Base-by-base conservation (phyloP, 2,888 invertebrate species). In the Andrena minutula region DNA sequence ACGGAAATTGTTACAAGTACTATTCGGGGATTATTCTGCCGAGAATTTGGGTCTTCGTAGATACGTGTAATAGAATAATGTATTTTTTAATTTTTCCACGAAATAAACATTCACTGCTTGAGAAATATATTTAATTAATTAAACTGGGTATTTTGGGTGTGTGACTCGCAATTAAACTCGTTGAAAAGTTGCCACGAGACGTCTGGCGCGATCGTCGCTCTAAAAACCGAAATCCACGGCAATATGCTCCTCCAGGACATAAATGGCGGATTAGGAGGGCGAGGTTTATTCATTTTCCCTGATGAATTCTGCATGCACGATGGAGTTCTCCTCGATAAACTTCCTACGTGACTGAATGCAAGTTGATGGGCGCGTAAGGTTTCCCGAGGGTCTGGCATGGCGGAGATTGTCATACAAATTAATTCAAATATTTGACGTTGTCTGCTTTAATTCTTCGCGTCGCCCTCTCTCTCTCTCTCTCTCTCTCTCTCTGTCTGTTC, bases 341-440 rank as follows among this genome's bases (percentile, higher is more conserved):
- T 86, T 86, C 63, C 84, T 84, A 89, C 89, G 89, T 89, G 88
- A 88, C 88, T 88, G 88, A 89, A 86, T 87, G 86, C 81, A 79
- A 70, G 75, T 64, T 84, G 84, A 86, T 86, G 82, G 83, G 78
- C 56, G 70, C 74, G 87, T 81, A 86, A 85, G 83, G 83, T 84
- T 84, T 78, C 79, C 76, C 76, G 74, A 58, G 86, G 82, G 84
- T 82, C 71, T 69, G 60, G 53, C 53, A 64, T 65, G 79, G 64
- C 84, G 78, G 86, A 79, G 85, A 90, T 88, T 89, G 87, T 86
- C 88, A 85, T 86, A 90, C 89, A 87, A 87, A 89, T 90, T 90
- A 90, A 89, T 89, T 89, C 89, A 90, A 89, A 89, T 90, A 89
- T 90, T 89, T 87, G 88, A 84, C 84, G 84, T 86, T 78, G 86